Conservation (phyloP, 2,797 vertebrate species). For the Loriculus beryllinus region DNA sequence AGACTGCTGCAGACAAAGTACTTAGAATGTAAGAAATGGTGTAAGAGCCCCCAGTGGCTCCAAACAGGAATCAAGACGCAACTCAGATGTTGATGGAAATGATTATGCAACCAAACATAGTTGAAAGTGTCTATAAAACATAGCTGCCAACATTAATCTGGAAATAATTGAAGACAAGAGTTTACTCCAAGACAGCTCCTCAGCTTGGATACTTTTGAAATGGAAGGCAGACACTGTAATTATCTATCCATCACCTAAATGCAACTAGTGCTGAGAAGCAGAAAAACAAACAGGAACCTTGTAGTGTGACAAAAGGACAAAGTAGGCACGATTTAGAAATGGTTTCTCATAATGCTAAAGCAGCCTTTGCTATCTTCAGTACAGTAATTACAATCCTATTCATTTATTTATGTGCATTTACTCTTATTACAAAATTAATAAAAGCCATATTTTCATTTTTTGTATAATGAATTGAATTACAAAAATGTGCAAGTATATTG, state of each 20-base stretch:
- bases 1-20: neutral
- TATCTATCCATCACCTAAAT: neutral
- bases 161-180: neutral
- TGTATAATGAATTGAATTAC: neutral
- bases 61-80: neutral
- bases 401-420: neutral
- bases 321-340: neutral
- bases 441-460: constrained; percentile 9
- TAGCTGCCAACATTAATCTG: neutral
- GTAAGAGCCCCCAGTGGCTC: neutral
- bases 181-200: neutral
- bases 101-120: neutral
- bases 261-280: neutral
- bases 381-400: neutral
- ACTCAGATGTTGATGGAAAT: neutral
- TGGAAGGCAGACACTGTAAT: neutral
- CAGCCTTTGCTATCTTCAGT: neutral
- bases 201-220: neutral
- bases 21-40: neutral
- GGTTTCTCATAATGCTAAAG: neutral
- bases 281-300: neutral
- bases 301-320: neutral
- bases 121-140: neutral
- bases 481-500: neutral
- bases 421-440: neutral